These are phyloP conservation scores for Zenarchopterus dispar DNA, from an alignment of 2,797 vertebrate species.

Conservation along the genomic window DNA sequence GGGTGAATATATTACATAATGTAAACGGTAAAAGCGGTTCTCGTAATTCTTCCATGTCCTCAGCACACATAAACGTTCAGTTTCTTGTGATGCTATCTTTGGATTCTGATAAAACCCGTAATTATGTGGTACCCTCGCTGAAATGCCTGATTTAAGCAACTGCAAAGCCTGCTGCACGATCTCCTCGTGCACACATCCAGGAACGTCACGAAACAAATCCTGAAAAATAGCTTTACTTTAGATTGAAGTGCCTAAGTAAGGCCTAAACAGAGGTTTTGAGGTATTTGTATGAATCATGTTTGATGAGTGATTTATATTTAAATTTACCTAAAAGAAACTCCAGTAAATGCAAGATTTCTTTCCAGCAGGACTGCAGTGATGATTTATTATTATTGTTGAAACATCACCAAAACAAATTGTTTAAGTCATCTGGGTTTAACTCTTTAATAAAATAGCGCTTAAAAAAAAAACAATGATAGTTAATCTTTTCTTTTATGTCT, in stretches of 20 bases:
- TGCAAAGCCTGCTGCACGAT: constrained; percentile 20
- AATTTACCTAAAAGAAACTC: no score
- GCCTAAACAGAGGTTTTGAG: not conserved
- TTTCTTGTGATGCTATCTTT: constrained; percentile 55
- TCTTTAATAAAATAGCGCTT: no score
- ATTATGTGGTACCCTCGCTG: constrained; percentile 51
- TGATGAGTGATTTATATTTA: no score
- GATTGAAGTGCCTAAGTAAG: not conserved
- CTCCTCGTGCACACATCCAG: constrained; percentile 17
- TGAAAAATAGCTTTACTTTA: constrained; percentile 9
- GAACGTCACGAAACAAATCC: not conserved
- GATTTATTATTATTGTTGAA: not conserved
- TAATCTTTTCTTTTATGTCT: no score
- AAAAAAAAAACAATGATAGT: no score
- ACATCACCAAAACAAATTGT: not conserved
- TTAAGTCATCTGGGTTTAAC: no score
- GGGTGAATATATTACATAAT: constrained; percentile 5
- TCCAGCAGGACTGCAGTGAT: not conserved
- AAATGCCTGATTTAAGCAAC: constrained; percentile 26
- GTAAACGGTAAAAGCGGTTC: constrained; percentile 32
- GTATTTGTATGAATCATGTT: no score
- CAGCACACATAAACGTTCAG: not conserved
- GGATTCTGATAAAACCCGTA: constrained; percentile 59
- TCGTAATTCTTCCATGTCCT: not conserved
- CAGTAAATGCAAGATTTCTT: not conserved